A percentile compares a stretch with the other conserved stretches of the same genome.
Evolutionary conservation across 2,797 vertebrate genomes (phyloP).

Genomic region (Sebastes itinus): DNA sequence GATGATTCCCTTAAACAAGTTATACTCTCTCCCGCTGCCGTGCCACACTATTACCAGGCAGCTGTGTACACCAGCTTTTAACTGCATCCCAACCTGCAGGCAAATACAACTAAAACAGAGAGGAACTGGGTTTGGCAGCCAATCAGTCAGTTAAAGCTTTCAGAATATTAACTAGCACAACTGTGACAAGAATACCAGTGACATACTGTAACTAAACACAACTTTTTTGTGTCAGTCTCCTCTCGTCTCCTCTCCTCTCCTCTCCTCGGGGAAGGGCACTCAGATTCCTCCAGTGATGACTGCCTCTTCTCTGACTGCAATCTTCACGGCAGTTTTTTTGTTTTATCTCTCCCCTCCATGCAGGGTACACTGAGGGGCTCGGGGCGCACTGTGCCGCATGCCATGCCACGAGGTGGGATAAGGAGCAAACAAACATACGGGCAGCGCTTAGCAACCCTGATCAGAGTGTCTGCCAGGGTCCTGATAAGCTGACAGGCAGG

Average conservation of each 20-base stretch:
- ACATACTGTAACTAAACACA: constrained; percentile 3
- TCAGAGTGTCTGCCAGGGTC: constrained; percentile 77
- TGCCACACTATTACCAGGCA: constrained; percentile 27
- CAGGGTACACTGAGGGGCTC: constrained; percentile 67
- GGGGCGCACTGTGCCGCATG: constrained; percentile 55
- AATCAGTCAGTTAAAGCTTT: constrained; percentile 34
- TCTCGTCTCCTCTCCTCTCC: constrained; percentile 23
- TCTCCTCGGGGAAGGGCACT: constrained; percentile 66
- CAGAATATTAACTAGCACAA: constrained; percentile 34
- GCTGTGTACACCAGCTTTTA: constrained; percentile 46
- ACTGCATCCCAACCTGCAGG: constrained; percentile 46
- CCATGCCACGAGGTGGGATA: constrained; percentile 72
- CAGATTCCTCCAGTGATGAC: constrained; percentile 68
- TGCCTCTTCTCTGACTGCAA: constrained; percentile 54
- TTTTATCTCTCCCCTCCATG: constrained; percentile 79
- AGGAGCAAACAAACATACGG: constrained; percentile 80
- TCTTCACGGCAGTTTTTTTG: constrained; percentile 59
- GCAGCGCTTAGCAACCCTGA: constrained; percentile 74
- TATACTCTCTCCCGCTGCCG: constrained; percentile 11
- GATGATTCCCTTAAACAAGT: constrained; percentile 45
- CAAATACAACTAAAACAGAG: constrained; percentile 29
- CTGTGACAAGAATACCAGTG: constrained; percentile 17
- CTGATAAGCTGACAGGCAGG: constrained; percentile 81
- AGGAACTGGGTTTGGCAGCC: constrained; percentile 36
- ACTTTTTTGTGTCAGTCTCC: constrained; percentile 10